phyloP scores from a whole-genome alignment of 2,888 invertebrate genomes.

The Bombylius discolor region DNA sequence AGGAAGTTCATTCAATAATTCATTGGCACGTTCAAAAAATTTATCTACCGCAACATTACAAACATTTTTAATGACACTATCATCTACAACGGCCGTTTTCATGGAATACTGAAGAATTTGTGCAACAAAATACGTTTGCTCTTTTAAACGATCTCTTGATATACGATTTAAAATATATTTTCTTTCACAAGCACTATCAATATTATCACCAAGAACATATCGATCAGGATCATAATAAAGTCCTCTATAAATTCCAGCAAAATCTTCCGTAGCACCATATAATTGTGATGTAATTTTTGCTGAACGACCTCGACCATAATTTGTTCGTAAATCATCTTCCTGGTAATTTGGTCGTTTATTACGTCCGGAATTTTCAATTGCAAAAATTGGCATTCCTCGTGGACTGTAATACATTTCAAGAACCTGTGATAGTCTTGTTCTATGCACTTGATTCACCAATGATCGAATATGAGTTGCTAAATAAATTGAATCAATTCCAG shows the following conservation, averaged over 20 bases:
- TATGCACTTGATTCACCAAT: constrained; percentile 41
- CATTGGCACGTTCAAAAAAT: constrained; percentile 42
- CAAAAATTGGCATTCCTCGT: constrained; percentile 45
- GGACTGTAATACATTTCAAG: constrained; percentile 56
- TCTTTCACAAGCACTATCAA: constrained; percentile 15
- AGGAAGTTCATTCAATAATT: constrained; percentile 21
- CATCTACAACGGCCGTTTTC: constrained; percentile 17
- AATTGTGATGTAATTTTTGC: not conserved
- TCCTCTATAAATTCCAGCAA: constrained; percentile 4
- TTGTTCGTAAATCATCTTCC: not conserved
- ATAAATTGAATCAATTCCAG: constrained; percentile 50
- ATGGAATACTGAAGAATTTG: constrained; percentile 22
- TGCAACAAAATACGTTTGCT: constrained; percentile 27
- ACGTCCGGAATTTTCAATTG: constrained; percentile 42
- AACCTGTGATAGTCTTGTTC: constrained; percentile 47
- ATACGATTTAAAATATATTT: constrained; percentile 14
- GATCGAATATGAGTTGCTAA: constrained; percentile 39
- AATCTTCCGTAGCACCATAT: not conserved
- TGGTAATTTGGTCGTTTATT: constrained; percentile 7
- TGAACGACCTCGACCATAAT: not conserved
- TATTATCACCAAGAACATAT: constrained; percentile 5
- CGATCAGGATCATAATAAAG: constrained; percentile 10
- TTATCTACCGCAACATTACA: constrained; percentile 38
- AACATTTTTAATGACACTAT: constrained; percentile 39
- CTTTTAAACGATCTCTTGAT: constrained; percentile 20